Conservation (phyloP, 2,113 vertebrate genomes). For the Tamias sibiricus region DNA sequence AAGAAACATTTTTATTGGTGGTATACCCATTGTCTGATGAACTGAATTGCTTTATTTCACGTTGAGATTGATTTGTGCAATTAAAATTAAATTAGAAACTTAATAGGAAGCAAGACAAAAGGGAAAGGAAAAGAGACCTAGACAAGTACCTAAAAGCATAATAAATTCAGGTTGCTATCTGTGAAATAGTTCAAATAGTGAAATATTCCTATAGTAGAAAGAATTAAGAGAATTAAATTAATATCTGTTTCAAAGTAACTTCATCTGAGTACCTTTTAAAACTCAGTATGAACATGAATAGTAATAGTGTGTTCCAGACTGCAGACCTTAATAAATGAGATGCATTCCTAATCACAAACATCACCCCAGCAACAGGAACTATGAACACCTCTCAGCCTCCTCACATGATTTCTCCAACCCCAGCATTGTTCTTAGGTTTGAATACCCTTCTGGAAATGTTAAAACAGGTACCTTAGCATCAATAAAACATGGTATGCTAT, state of each 20-base stretch:
- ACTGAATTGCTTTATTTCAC: neutral
- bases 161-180: neutral
- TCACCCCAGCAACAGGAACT: neutral
- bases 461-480: neutral
- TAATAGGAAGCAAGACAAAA: neutral
- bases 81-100: conserved; percentile 45
- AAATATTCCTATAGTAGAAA: neutral
- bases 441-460: neutral
- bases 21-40: neutral
- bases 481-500: neutral
- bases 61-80: neutral
- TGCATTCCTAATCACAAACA: neutral
- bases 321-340: neutral
- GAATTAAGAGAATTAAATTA: neutral
- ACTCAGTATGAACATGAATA: neutral
- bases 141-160: neutral
- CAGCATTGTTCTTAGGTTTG: neutral
- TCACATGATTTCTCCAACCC: neutral
- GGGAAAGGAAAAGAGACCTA: neutral
- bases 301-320: neutral
- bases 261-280: neutral
- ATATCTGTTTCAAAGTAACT: neutral
- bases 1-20: neutral
- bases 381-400: neutral
- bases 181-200: neutral